Conservation (phyloP, 2,888 invertebrate genomes). For the Drosophila gaucha region DNA sequence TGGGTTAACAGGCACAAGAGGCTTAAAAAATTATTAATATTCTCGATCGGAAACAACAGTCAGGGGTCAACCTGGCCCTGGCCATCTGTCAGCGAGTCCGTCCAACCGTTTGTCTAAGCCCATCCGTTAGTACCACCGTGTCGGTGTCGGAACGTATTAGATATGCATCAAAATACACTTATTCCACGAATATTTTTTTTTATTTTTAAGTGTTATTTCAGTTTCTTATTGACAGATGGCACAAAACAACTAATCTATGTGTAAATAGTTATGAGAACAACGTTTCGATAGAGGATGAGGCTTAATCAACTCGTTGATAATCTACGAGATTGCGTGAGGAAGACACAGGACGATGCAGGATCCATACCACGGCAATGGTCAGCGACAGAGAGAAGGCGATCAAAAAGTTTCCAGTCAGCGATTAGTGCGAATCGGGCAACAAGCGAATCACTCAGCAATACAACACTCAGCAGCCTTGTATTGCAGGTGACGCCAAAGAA, state of each 20-base stretch:
- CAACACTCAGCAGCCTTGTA: constrained; percentile 75
- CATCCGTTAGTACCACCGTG: too few relatives aligned
- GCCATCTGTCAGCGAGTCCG: too few relatives aligned
- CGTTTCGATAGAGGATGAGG: too few relatives aligned
- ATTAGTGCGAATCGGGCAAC: constrained; percentile 84
- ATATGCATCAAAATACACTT: too few relatives aligned
- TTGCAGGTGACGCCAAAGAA: constrained; percentile 89
- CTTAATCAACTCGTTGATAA: constrained; percentile 66
- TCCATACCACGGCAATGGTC: constrained; percentile 86
- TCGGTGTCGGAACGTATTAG: too few relatives aligned
- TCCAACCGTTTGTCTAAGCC: too few relatives aligned
- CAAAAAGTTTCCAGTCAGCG: constrained; percentile 85
- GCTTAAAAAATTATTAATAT: too few relatives aligned
- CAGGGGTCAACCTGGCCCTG: too few relatives aligned
- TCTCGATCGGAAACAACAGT: too few relatives aligned
- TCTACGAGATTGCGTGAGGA: constrained; percentile 83
- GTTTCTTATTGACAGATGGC: constrained; percentile 56
- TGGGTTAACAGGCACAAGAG: too few relatives aligned
- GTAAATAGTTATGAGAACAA: constrained; percentile 37
- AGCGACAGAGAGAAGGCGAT: constrained; percentile 86
- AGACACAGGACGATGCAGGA: constrained; percentile 86
- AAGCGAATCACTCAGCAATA: constrained; percentile 76
- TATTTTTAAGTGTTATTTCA: constrained; percentile 72
- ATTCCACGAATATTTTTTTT: too few relatives aligned
- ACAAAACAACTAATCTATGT: constrained; percentile 34